Conservation (phyloP, 2,113 vertebrate species). For the Taxidea taxus region DNA sequence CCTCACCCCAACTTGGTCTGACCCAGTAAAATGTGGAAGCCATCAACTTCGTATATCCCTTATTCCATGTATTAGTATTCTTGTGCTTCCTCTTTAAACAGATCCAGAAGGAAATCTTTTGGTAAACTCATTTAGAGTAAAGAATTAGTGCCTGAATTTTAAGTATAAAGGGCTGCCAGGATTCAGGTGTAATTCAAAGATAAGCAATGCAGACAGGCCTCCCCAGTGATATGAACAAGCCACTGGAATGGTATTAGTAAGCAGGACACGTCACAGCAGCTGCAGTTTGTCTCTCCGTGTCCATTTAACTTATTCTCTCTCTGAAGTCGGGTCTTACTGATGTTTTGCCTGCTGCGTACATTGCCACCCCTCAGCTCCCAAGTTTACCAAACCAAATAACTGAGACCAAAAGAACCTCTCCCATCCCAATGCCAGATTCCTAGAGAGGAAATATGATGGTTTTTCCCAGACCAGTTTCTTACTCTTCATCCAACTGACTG, state of each 20-base stretch:
- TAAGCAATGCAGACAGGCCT: background rate
- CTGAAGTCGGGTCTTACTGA: background rate
- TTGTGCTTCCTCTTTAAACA: background rate
- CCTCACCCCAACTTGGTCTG: background rate
- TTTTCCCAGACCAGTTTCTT: background rate
- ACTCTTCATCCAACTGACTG: background rate
- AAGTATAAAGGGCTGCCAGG: background rate
- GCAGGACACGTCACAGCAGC: background rate
- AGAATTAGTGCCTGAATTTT: background rate
- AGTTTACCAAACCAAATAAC: background rate
- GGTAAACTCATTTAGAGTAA: background rate
- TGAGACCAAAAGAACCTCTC: background rate
- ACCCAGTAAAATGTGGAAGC: background rate
- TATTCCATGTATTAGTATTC: background rate
- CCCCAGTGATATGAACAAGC: background rate
- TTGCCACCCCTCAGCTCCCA: background rate
- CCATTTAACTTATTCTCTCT: background rate
- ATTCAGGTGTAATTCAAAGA: background rate
- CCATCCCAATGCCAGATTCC: background rate
- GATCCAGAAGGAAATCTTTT: background rate
- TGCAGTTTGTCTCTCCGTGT: background rate
- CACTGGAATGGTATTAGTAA: background rate
- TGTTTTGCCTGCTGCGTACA: background rate
- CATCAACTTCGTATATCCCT: background rate
- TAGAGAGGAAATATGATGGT: background rate